phyloP scores from a whole-genome alignment of 2,797 vertebrate genomes.

The Spondyliosoma cantharus region DNA sequence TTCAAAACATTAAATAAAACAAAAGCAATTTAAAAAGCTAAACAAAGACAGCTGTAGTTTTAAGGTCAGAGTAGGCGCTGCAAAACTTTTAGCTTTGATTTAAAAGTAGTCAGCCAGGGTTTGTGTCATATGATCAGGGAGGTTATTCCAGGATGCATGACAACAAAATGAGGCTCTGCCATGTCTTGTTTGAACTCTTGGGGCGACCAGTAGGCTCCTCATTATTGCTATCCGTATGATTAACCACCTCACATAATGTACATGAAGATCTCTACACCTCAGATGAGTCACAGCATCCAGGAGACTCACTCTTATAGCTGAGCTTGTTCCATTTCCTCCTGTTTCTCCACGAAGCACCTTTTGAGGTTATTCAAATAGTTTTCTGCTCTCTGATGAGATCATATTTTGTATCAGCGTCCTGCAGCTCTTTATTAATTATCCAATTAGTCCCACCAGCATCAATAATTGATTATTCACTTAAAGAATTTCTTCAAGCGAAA shows the following conservation, averaged over 20 bases:
- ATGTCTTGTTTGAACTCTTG: no score
- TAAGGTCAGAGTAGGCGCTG: no score
- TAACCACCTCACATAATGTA: not conserved
- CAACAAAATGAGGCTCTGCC: no score
- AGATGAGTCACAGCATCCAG: not conserved
- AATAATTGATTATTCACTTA: not conserved
- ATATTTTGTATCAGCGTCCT: not conserved
- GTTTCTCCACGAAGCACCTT: not conserved
- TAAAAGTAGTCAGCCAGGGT: no score
- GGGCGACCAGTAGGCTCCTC: no score
- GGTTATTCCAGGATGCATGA: no score
- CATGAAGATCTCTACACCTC: not conserved
- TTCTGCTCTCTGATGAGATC: not conserved
- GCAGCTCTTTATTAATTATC: not conserved
- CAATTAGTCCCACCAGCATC: not conserved
- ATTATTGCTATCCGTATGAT: not conserved
- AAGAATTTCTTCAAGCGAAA: not conserved
- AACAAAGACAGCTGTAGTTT: no score
- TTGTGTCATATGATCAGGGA: no score
- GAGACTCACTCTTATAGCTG: not conserved
- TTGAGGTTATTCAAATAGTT: not conserved
- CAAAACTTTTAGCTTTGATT: no score
- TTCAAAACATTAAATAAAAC: no score
- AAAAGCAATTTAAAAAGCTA: no score
- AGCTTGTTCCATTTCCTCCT: not conserved